Conservation (phyloP, 1,140 invertebrate genomes). For the Solenopsis fugax region DNA sequence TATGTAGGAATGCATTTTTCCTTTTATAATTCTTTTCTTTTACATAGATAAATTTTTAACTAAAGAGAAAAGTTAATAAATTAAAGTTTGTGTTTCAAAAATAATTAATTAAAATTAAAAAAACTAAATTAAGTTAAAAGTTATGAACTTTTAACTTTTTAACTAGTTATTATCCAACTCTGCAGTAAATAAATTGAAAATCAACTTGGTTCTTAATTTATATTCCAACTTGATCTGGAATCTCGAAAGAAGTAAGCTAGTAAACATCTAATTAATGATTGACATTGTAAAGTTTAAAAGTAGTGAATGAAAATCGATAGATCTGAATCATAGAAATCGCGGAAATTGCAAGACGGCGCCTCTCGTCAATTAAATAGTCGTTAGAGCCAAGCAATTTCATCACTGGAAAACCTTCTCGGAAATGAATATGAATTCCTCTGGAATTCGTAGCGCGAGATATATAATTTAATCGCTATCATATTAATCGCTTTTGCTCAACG, state of each 20-base stretch:
- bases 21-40: too few relatives aligned
- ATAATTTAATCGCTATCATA: conserved; percentile 23
- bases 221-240: not conserved
- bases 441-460: not conserved
- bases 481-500: not conserved
- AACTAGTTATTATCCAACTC: too few relatives aligned
- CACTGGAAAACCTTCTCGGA: not conserved
- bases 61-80: too few relatives aligned
- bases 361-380: not conserved
- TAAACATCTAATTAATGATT: not conserved
- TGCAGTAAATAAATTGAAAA: not conserved
- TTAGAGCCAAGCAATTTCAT: not conserved
- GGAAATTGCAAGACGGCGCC: not conserved
- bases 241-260: not conserved
- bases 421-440: not conserved
- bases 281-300: not conserved
- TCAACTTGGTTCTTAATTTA: not conserved
- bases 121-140: too few relatives aligned
- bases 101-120: too few relatives aligned
- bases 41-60: too few relatives aligned
- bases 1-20: too few relatives aligned
- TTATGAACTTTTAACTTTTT: too few relatives aligned
- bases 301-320: not conserved
- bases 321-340: conserved; percentile 6
- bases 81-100: too few relatives aligned